Evolutionary conservation across 2,888 invertebrate species (phyloP), one percentile per base, ranked within the genome.

Genomic region (Cosmia pyralina): DNA sequence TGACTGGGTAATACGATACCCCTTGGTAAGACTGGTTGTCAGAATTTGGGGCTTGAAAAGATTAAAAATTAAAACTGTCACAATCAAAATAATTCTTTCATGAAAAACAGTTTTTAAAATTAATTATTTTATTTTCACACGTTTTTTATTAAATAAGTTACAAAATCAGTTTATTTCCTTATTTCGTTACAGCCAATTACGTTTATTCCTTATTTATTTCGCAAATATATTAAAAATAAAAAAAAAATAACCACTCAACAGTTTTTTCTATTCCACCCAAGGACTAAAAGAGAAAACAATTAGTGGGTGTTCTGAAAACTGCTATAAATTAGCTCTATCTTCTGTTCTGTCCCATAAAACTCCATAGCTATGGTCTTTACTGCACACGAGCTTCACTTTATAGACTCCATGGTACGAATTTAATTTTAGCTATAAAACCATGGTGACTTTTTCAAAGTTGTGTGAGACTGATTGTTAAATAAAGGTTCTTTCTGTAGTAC

Each of bases 281-380:
- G 72, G 75, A 77, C 72, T 73, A 77, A 75, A 83, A 79, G 81
- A 86, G 85, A 86, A 85, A 87, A 86, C 86, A 86, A 86, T 87
- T 87, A 83, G 83, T 82, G 77, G 76, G 59, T 77, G 69, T 82
- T 81, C 73, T 81, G 63, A 83, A 85, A 86, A 85, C 63, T 81
- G 63, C 79, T 77, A 87, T 84, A 86, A 87, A 81, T 86, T 81
- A 80, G 74, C 82, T 81, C 81, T 85, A 85, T 85, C 85, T 86
- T 55, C 81, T 72, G 65, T 73, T 76, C 72, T 85, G 83, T 85
- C 85, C 70, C 81, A 85, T 85, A 82, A 85, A 85, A 83, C 79
- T 68, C 74, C 83, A 79, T 76, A 74, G 77, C 86, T 55, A 46
- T 68, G 69, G 75, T 73, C 74, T 85, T 83, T 79, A 85, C 78